Percentiles rank a stretch among this genome's conserved stretches.
These are phyloP conservation scores for Pseudocheirus occidentalis DNA, from an alignment of 2,797 vertebrate species.

Conservation along the genomic window DNA sequence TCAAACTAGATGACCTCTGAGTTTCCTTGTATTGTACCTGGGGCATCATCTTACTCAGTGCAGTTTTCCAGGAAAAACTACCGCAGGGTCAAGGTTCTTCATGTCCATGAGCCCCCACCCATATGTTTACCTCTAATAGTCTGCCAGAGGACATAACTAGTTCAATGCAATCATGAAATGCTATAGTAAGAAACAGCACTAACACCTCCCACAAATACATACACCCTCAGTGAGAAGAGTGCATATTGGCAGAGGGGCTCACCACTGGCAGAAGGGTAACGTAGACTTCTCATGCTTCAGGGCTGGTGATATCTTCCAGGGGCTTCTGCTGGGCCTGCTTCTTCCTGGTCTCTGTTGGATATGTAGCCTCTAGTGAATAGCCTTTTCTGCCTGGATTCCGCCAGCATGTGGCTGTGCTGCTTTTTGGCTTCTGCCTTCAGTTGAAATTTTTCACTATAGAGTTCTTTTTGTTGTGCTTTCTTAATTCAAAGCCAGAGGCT, in stretches of 20 bases:
- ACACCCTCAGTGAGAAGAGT: not conserved
- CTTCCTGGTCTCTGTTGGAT: not conserved
- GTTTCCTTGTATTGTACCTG: not conserved
- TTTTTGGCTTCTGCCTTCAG: not conserved
- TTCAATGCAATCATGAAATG: not conserved
- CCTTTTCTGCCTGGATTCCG: not conserved
- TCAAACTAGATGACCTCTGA: not conserved
- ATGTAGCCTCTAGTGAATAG: not conserved
- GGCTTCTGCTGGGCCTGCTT: not conserved
- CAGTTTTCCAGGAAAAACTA: not conserved
- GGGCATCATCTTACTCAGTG: not conserved
- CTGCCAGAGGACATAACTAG: not conserved
- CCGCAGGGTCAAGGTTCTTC: not conserved
- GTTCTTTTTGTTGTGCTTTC: not conserved
- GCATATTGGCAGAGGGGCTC: not conserved
- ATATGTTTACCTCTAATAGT: not conserved
- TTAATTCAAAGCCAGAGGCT: not conserved
- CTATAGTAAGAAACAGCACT: not conserved
- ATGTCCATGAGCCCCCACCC: not conserved
- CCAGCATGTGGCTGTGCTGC: not conserved
- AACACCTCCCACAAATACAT: not conserved
- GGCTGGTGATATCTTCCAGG: not conserved
- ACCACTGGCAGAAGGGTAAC: not conserved
- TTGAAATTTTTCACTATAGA: not conserved
- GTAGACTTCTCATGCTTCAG: not conserved